Base-by-base conservation (phyloP, 2,888 invertebrate species). In the Caenorhabditis imperialis region DNA sequence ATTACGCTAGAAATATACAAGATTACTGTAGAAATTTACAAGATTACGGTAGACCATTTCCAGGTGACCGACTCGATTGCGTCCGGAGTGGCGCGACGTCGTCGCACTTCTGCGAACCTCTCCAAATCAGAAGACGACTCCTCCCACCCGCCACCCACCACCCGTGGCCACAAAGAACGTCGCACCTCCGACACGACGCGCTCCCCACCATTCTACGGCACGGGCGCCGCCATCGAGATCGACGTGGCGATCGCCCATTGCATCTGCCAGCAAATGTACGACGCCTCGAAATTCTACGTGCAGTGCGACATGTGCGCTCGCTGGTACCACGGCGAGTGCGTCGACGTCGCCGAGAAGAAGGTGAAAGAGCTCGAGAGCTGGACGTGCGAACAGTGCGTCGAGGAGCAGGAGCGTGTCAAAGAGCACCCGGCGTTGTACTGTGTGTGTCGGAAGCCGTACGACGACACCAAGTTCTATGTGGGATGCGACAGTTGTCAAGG, bases 401-500 rank as follows among this genome's bases (percentile, higher is more conserved):
- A 83, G 55, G 88, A 88, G 78, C 88, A 92, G 65, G 35, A 92
- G 16, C 14, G 61, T 14, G 61, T 61, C 8, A 67, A 69, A 16
- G 57, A 61, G 3, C n/a, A 47, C 79, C 89, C 95, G 88, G 96
- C 96, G 88, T 91, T 98, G 16, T 99, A 95, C 90, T 99, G 98
- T 89, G 91, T 97, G 51, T 99, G 98, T 89, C 92, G 93, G 85
- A 95, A 95, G 88, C 96, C 96, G 14, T 98, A 98, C 89, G 96
- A 98, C 90, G 95, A 96, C 90, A 94, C 95, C 88, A 95, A 96
- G 94, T 98, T 98, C 91, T 99, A 98, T 90, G 96, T 99, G 87
- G 97, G 96, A 88, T 99, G 99, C 89, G 99, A 99, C 90, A 93
- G 93, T 78, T 99, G 99, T 89, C 95, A 97, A 89, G 97, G 96